phyloP scores from a whole-genome alignment of 2,797 vertebrate genomes.

The Manis crassicaudata region DNA sequence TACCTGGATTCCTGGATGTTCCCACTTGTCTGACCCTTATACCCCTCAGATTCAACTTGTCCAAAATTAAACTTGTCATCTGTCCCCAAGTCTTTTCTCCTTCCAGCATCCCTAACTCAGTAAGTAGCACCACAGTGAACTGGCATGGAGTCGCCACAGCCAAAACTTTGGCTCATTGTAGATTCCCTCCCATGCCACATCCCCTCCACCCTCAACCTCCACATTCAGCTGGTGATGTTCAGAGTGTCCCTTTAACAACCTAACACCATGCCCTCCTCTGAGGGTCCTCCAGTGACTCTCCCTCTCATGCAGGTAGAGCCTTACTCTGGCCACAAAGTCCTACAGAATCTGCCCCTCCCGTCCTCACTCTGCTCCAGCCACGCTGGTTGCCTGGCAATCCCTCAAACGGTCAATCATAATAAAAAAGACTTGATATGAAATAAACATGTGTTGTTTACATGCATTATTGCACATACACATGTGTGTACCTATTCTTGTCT shows the following conservation, averaged over 20 bases:
- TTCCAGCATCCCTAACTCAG: not conserved
- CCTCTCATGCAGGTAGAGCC: not conserved
- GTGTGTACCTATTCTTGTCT: conserved; percentile 6
- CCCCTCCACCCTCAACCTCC: not conserved
- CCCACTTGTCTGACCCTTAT: not conserved
- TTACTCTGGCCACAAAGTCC: not conserved
- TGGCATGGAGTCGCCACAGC: not conserved
- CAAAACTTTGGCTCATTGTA: not conserved
- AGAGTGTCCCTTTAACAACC: not conserved
- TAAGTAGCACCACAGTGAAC: not conserved
- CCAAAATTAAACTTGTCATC: not conserved
- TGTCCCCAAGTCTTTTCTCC: not conserved
- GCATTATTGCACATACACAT: not conserved
- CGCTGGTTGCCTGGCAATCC: fast-evolving
- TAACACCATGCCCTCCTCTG: not conserved
- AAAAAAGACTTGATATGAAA: not conserved
- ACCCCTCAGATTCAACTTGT: not conserved
- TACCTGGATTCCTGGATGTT: not conserved
- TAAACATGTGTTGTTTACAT: not conserved
- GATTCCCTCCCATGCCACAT: not conserved
- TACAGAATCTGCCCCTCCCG: not conserved
- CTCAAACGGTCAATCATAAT: not conserved
- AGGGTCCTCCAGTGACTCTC: not conserved
- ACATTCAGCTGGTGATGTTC: not conserved
- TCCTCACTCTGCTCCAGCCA: not conserved